phyloP scores from a whole-genome alignment of 2,888 invertebrate genomes.

The Dicranocentrus wangi region DNA sequence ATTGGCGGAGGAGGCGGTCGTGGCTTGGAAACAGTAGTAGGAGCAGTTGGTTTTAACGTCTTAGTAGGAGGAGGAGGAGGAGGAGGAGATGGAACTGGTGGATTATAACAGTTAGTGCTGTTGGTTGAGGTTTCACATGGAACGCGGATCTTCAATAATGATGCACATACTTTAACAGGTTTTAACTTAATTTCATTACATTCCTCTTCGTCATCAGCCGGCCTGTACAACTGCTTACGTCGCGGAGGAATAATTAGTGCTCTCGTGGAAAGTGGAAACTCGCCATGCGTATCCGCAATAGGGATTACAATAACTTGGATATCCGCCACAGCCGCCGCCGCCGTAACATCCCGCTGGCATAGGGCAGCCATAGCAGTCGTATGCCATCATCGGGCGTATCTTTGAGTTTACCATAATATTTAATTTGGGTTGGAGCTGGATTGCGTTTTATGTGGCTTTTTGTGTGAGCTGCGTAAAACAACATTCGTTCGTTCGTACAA shows the following conservation, averaged over 20 bases:
- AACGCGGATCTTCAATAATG: constrained; percentile 26
- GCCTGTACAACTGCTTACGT: constrained; percentile 4
- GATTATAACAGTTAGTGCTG: neutral
- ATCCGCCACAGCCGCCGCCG: too few relatives aligned
- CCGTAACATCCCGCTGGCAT: neutral
- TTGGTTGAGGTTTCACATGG: neutral
- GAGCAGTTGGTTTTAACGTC: too few relatives aligned
- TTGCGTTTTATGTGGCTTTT: too few relatives aligned
- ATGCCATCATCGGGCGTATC: constrained; percentile 29
- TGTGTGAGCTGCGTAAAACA: too few relatives aligned
- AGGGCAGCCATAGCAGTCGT: constrained; percentile 6
- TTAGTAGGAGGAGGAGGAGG: too few relatives aligned
- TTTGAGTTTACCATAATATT: neutral
- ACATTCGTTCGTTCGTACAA: too few relatives aligned
- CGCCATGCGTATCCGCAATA: constrained; percentile 26
- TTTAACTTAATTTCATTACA: neutral
- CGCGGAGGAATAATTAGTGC: constrained; percentile 33
- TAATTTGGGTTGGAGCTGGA: neutral
- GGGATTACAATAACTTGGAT: constrained; percentile 14
- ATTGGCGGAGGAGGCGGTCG: too few relatives aligned
- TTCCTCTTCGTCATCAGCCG: constrained; percentile 15
- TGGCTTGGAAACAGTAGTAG: too few relatives aligned
- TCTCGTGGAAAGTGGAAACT: constrained; percentile 8
- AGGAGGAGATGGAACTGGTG: neutral
- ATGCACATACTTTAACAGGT: constrained; percentile 1